Evolutionary conservation across 2,888 invertebrate genomes (phyloP).

Genomic region (Amphipoea oculea): DNA sequence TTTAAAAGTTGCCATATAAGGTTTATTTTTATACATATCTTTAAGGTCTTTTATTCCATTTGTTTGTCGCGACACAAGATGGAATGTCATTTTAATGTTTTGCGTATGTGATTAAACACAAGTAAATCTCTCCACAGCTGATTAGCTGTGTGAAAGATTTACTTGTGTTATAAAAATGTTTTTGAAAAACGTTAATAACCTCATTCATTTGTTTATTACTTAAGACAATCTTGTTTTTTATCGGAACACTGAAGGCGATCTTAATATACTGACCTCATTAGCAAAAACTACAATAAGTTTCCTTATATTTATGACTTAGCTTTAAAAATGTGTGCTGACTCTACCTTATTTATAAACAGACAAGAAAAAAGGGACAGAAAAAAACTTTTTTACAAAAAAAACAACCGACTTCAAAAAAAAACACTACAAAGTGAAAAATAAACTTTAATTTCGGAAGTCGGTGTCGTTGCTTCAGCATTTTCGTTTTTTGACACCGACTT

Average conservation of each 20-base stretch:
- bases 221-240: conserved; percentile 24
- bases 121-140: no score
- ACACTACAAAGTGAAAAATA: no score
- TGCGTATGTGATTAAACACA: not conserved
- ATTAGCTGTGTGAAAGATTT: not conserved
- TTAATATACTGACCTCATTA: conserved; percentile 38
- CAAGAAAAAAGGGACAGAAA: no score
- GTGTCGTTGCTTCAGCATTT: no score
- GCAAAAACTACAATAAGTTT: conserved; percentile 16
- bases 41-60: not conserved
- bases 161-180: not conserved
- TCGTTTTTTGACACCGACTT: no score
- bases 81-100: conserved; percentile 12
- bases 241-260: conserved; percentile 32
- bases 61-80: not conserved
- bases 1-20: conserved; percentile 28
- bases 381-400: no score
- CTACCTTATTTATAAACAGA: not conserved
- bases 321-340: not conserved
- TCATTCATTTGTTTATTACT: conserved; percentile 16
- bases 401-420: no score
- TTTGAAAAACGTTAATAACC: not conserved
- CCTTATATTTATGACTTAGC: not conserved
- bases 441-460: no score
- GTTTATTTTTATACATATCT: conserved; percentile 33